phyloP scores from a whole-genome alignment of 1,140 invertebrate genomes.

The Frieseomelitta varia region DNA sequence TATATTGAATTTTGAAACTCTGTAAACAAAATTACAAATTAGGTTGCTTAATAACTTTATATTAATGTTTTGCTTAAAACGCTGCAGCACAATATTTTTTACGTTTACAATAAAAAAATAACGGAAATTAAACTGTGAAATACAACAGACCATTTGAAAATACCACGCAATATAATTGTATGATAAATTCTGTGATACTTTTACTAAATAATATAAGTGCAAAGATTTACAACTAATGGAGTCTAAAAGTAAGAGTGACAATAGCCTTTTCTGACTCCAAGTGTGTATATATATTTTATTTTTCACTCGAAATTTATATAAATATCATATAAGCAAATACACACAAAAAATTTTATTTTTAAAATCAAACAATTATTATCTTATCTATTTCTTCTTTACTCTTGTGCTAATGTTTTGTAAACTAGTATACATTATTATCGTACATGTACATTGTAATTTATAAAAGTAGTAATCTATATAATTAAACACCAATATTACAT shows the following conservation, averaged over 20 bases:
- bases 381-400: not conserved
- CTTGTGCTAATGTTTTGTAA: not conserved
- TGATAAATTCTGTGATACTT: constrained; percentile 42
- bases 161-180: constrained; percentile 23
- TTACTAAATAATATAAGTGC: constrained; percentile 6
- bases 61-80: not conserved
- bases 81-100: not conserved
- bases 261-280: not conserved
- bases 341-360: not conserved
- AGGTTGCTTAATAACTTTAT: not conserved
- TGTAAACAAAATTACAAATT: not conserved
- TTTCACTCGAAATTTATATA: not conserved
- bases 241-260: not conserved
- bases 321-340: not conserved
- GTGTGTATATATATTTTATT: constrained; percentile 13
- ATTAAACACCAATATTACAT: not conserved
- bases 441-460: not conserved
- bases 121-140: not conserved
- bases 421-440: not conserved
- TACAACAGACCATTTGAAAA: constrained; percentile 6
- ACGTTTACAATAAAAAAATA: not conserved
- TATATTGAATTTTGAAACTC: not conserved
- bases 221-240: not conserved
- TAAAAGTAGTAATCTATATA: not conserved
- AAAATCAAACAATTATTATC: not conserved